phyloP scores from a whole-genome alignment of 1,140 invertebrate species.

The Orussus abietinus region DNA sequence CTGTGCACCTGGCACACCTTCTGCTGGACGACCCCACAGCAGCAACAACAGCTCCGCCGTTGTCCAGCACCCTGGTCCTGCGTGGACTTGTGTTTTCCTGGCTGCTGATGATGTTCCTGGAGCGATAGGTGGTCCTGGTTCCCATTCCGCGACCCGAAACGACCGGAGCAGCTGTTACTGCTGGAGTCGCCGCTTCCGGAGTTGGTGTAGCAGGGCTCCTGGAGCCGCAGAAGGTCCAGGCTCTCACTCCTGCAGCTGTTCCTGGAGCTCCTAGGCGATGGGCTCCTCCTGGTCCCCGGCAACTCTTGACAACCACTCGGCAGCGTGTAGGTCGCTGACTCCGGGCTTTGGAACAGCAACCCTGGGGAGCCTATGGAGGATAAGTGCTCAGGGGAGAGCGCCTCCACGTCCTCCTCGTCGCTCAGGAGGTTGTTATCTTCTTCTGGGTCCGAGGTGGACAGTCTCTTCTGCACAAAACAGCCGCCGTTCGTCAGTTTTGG shows the following conservation, averaged over 20 bases:
- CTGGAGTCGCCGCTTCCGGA: not conserved
- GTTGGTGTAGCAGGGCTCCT: conserved; percentile 5
- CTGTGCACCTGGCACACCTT: not conserved
- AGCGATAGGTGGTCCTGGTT: no score
- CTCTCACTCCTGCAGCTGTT: conserved; percentile 4
- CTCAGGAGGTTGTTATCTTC: conserved; percentile 2
- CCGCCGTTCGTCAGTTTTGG: conserved; percentile 32
- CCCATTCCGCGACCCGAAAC: no score
- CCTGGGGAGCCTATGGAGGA: no score
- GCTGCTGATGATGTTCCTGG: no score
- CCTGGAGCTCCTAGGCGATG: no score
- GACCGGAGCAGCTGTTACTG: conserved; percentile 9
- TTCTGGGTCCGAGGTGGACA: conserved; percentile 19
- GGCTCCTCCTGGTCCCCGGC: conserved; percentile 31
- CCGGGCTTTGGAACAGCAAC: conserved; percentile 2
- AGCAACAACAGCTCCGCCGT: no score
- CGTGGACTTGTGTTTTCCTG: no score
- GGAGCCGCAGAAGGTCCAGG: conserved; percentile 9
- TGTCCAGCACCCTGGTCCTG: no score
- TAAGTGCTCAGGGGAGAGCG: no score
- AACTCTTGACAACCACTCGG: conserved; percentile 44
- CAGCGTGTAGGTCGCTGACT: conserved; percentile 9
- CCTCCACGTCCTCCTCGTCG: conserved; percentile 6
- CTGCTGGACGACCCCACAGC: no score
- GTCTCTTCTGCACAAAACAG: conserved; percentile 27